Percentiles rank a stretch among this genome's conserved stretches.
These are phyloP conservation scores for Tychaedon coryphoeus DNA, from an alignment of 2,113 vertebrate genomes.

Conservation along the genomic window DNA sequence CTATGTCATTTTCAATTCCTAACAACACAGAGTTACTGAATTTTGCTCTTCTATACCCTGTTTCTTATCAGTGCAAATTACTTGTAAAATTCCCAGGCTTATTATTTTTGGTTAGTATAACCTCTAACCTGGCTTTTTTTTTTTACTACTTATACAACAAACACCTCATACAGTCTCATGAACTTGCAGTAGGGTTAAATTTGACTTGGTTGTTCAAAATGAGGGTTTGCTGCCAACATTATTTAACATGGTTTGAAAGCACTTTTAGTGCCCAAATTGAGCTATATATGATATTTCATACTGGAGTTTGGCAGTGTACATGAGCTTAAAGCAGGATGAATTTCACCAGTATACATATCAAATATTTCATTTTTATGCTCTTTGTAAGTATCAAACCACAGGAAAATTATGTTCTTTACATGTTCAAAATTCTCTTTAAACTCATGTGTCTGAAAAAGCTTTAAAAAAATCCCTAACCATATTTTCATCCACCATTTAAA, in stretches of 20 bases:
- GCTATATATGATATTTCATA: neutral
- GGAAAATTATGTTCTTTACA: neutral
- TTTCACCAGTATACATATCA: neutral
- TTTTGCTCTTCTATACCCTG: neutral
- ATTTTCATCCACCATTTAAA: neutral
- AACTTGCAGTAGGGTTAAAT: neutral
- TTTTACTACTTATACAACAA: neutral
- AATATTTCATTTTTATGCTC: neutral
- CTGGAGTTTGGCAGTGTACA: neutral
- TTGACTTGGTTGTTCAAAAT: neutral
- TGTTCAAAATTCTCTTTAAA: neutral
- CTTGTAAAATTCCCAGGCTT: neutral
- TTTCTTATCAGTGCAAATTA: neutral
- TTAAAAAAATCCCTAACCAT: neutral
- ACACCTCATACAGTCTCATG: fast-evolving
- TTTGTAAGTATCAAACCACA: neutral
- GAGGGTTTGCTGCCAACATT: neutral
- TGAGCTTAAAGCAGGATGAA: neutral
- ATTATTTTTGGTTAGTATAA: neutral
- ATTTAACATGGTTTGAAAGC: neutral
- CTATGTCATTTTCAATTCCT: neutral
- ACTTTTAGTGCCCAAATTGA: neutral
- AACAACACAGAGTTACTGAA: neutral
- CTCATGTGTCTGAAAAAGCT: neutral
- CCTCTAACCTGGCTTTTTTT: neutral